Evolutionary conservation across 2,797 vertebrate species (phyloP), one percentile per base, ranked within the genome.

Genomic region (Artibeus jamaicensis): DNA sequence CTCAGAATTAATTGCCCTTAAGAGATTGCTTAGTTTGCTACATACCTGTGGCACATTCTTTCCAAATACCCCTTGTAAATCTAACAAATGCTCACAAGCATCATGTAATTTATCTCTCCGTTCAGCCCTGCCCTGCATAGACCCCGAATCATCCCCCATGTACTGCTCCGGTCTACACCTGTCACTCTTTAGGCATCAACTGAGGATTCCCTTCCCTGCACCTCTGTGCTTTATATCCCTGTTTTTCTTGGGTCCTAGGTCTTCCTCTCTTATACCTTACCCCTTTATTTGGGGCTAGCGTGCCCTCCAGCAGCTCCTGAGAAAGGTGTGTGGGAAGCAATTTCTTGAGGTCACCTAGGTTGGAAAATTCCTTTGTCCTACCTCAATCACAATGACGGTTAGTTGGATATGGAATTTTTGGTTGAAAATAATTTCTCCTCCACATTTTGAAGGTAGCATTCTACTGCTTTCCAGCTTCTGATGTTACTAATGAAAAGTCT

Each of bases 1-100:
- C 73, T 93, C 68, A 59, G 24, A 86, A n/a, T 89, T 90, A 82
- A 50, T 71, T 65, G 9, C 68, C 83, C 93, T 90, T 90, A 46
- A 74, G 92, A 92, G 62, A 70, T 12, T 62, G 42, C 39, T 90
- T 70, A 3, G 11, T 86, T 84, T 55, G 22, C 65, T 57, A 7
- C 59, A 21, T 76, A 34, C 70, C 65, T 42, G 32, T 68, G 65
- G 24, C 34, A 42, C 4, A 3, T 77, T 87, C 37, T 86, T 42
- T 73, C 83, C 85, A 11, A 59, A 39, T 65, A 57, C 65, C 86
- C 88, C 73, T 53, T 1, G 1, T 21, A 34, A 50, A 29, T 22
- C 68, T 65, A 0, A 12, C 65, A 44, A 24, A 29, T 91, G 65
- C 70, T 50, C 21, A 0, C 26, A 12, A 46, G 37, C 14, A 1